Conservation (phyloP, 2,888 invertebrate genomes). For the Horisme vitalbata region DNA sequence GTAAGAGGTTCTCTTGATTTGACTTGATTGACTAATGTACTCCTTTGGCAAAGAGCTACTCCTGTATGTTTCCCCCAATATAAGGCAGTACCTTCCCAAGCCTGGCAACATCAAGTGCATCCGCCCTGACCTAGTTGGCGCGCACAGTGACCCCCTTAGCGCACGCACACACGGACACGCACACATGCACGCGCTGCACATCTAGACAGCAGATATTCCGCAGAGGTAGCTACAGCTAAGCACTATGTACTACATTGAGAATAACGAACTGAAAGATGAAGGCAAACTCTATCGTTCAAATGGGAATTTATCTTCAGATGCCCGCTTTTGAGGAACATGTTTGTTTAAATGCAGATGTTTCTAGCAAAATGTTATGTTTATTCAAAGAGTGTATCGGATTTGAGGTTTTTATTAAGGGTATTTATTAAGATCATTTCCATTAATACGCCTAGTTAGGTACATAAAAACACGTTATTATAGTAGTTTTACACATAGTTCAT, state of each 20-base stretch:
- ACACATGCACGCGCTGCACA: slow-evolving; percentile 35
- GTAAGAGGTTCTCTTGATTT: no score
- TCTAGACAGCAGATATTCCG: slow-evolving; percentile 33
- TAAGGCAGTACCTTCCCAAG: background rate
- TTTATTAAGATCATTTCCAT: no score
- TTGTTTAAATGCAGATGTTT: slow-evolving; percentile 7
- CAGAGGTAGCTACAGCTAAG: slow-evolving; percentile 34
- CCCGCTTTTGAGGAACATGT: slow-evolving; percentile 9
- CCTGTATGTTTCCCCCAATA: background rate
- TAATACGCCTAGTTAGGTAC: no score
- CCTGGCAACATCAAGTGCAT: slow-evolving; percentile 47
- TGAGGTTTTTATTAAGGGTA: no score
- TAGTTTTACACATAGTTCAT: no score
- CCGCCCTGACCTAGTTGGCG: slow-evolving; percentile 76
- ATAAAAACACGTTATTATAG: no score
- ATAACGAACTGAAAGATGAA: slow-evolving; percentile 58
- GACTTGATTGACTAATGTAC: no score
- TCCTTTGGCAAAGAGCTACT: no score
- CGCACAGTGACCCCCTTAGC: slow-evolving; percentile 67
- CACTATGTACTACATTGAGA: slow-evolving; percentile 36
- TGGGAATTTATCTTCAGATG: slow-evolving; percentile 13
- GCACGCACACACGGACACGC: slow-evolving; percentile 34
- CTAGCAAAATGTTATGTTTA: background rate
- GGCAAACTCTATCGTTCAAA: slow-evolving; percentile 41
- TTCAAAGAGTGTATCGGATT: no score